phyloP scores from a whole-genome alignment of 1,140 invertebrate species.

The Acromyrmex echinatior region DNA sequence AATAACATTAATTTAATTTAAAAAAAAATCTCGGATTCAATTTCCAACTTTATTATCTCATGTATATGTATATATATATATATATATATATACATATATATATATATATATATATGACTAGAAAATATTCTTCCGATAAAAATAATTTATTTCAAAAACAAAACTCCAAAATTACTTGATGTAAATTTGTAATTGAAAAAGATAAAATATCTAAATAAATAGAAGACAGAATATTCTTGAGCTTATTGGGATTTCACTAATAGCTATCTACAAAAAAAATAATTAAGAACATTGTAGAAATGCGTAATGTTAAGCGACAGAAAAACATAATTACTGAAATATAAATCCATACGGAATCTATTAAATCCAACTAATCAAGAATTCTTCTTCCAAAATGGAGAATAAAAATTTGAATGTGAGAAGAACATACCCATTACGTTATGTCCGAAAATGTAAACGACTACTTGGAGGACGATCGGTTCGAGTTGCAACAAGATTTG shows the following conservation, averaged over 20 bases:
- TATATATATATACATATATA: too few species aligned
- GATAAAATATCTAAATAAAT: neutral
- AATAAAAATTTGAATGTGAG: neutral
- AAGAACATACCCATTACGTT: slow-evolving; percentile 91
- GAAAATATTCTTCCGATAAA: too few species aligned
- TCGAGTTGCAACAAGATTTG: slow-evolving; percentile 96
- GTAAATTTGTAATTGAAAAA: neutral
- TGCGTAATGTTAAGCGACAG: neutral
- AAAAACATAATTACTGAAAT: neutral
- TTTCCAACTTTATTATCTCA: neutral
- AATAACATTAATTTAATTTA: neutral
- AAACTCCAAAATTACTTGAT: neutral
- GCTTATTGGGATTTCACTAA: neutral
- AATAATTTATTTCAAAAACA: too few species aligned
- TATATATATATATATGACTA: too few species aligned
- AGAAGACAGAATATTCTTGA: too few species aligned
- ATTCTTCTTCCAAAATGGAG: neutral
- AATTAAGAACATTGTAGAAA: neutral
- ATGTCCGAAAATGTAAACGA: slow-evolving; percentile 95
- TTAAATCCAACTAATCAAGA: neutral
- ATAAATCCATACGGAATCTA: neutral
- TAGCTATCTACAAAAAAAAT: neutral
- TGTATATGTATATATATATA: too few species aligned
- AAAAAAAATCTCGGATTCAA: neutral
- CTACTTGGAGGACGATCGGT: slow-evolving; percentile 96